phyloP scores from a whole-genome alignment of 2,797 vertebrate species.

The Petrocephalus schoutedeni region DNA sequence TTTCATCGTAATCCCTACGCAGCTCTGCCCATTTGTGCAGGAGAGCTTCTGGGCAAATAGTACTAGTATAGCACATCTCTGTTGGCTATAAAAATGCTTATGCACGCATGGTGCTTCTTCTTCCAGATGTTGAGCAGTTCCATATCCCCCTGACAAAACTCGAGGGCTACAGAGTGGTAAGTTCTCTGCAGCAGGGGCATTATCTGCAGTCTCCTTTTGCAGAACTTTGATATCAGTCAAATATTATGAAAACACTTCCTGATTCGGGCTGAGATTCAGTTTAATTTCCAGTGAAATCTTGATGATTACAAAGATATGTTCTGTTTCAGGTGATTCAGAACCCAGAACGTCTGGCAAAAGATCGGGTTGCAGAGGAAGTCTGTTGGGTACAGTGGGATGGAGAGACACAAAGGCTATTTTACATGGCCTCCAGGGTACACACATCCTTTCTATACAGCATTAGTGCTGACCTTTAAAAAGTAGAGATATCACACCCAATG shows the following conservation, averaged over 20 bases:
- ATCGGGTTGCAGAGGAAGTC: constrained; percentile 80
- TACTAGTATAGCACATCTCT: background rate
- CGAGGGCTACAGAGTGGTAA: constrained; percentile 81
- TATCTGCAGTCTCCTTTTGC: background rate
- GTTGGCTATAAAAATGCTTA: background rate
- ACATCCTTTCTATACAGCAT: background rate
- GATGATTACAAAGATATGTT: background rate
- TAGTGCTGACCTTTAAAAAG: background rate
- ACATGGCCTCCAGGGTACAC: constrained; percentile 70
- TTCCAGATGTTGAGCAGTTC: constrained; percentile 82
- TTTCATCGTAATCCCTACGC: background rate
- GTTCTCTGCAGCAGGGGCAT: background rate
- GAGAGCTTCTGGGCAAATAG: background rate
- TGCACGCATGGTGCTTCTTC: constrained; percentile 21
- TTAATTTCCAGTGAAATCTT: background rate
- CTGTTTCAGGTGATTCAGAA: constrained; percentile 73
- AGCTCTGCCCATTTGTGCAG: background rate
- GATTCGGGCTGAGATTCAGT: background rate
- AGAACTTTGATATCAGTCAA: background rate
- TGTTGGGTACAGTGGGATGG: constrained; percentile 89
- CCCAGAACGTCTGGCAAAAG: constrained; percentile 68
- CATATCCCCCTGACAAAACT: constrained; percentile 68
- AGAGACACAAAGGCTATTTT: constrained; percentile 82
- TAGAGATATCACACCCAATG: background rate
- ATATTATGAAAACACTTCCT: background rate